Conservation (phyloP, 2,113 vertebrate genomes). For the Cololabis saira region DNA sequence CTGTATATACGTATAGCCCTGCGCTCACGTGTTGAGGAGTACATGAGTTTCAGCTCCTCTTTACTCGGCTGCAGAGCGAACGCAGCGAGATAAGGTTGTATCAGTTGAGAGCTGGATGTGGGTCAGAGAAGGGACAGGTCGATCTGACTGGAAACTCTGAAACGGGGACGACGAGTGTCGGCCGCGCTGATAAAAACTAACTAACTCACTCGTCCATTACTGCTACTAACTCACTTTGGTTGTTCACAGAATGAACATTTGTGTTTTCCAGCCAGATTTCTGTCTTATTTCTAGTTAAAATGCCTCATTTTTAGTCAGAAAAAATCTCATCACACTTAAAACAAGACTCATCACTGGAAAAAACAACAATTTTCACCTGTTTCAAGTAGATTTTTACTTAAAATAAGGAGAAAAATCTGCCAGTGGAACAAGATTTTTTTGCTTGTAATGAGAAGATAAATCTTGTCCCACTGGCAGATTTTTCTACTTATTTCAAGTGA, state of each 20-base stretch:
- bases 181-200: background rate
- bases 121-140: constrained; percentile 7
- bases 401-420: too few relatives aligned
- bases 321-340: too few relatives aligned
- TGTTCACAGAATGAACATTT: background rate
- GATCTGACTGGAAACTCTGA: background rate
- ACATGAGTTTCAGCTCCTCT: background rate
- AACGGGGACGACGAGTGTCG: background rate
- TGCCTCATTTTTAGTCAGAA: too few relatives aligned
- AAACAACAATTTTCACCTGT: too few relatives aligned
- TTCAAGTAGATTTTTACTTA: too few relatives aligned
- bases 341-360: too few relatives aligned
- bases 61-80: background rate
- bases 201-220: background rate
- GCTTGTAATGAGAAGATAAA: too few relatives aligned
- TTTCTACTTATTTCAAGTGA: too few relatives aligned
- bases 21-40: background rate
- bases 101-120: constrained; percentile 3
- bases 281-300: too few relatives aligned
- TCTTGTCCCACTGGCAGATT: too few relatives aligned
- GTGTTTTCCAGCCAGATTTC: background rate
- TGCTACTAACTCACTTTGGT: background rate
- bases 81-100: too few relatives aligned
- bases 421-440: too few relatives aligned
- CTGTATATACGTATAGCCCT: background rate